These are phyloP conservation scores for Oedothorax gibbosus DNA, from an alignment of 1,140 invertebrate genomes.

Conservation along the genomic window DNA sequence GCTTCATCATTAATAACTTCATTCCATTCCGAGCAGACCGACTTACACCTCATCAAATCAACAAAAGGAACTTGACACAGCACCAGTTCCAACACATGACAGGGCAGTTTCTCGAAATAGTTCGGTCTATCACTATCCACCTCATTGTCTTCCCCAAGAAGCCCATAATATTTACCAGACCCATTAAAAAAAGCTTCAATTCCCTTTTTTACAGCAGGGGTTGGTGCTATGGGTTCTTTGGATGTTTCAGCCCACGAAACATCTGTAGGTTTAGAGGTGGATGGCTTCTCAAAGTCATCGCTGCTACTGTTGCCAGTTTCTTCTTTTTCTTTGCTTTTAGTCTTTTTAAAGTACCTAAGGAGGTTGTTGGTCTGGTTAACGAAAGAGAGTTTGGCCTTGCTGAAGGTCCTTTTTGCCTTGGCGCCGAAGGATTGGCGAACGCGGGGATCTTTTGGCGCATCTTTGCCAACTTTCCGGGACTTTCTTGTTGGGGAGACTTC, in stretches of 20 bases:
- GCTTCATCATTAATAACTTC: constrained; percentile 4
- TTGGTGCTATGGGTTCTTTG: no score
- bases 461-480: no score
- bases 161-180: not conserved
- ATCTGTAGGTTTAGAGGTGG: not conserved
- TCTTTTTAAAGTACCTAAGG: no score
- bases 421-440: no score
- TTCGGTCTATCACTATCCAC: not conserved
- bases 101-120: constrained; percentile 26
- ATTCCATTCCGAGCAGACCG: constrained; percentile 11
- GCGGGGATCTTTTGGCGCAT: no score
- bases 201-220: no score
- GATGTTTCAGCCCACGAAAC: not conserved
- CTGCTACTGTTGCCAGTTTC: no score
- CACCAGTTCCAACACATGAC: constrained; percentile 19
- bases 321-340: no score
- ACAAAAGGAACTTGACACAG: constrained; percentile 26
- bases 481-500: no score
- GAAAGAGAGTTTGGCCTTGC: no score
- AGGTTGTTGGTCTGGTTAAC: no score
- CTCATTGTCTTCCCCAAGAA: not conserved
- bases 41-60: constrained; percentile 1
- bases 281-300: not conserved
- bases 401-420: no score
- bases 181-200: not conserved